These are phyloP conservation scores for Peromyscus nudipes DNA, from an alignment of 2,797 vertebrate species.

Conservation along the genomic window DNA sequence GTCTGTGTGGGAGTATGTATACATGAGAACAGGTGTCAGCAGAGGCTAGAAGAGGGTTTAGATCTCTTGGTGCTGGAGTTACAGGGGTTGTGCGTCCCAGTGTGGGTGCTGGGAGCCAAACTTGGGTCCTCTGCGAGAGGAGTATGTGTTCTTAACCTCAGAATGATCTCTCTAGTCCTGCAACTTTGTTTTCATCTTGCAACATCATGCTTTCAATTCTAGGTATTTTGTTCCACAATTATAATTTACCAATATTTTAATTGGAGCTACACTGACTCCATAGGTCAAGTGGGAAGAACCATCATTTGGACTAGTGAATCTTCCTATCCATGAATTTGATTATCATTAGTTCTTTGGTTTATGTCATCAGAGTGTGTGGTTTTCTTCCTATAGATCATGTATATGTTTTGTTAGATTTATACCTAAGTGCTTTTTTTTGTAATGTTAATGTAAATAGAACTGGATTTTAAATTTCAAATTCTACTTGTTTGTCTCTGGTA, in stretches of 20 bases:
- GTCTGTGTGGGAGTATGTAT: background rate
- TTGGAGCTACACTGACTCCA: background rate
- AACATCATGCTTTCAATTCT: background rate
- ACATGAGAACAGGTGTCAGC: background rate
- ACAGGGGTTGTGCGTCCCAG: background rate
- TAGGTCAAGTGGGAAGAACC: background rate
- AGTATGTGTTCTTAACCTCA: background rate
- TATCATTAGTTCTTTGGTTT: background rate
- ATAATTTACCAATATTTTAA: background rate
- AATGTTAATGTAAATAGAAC: background rate
- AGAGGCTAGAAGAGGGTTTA: background rate
- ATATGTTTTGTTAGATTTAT: background rate
- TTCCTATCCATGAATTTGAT: background rate
- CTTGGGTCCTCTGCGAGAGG: background rate
- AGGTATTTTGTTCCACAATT: background rate
- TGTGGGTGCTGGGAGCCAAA: background rate
- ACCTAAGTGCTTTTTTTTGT: background rate
- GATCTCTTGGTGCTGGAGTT: background rate
- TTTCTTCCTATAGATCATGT: background rate
- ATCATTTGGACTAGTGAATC: background rate
- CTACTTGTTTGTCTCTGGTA: background rate
- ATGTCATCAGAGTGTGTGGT: background rate
- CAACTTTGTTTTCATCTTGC: background rate
- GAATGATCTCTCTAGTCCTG: background rate
- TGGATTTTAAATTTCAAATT: background rate